Evolutionary conservation across 2,888 invertebrate genomes (phyloP).

Genomic region (Thereva nobilitata): DNA sequence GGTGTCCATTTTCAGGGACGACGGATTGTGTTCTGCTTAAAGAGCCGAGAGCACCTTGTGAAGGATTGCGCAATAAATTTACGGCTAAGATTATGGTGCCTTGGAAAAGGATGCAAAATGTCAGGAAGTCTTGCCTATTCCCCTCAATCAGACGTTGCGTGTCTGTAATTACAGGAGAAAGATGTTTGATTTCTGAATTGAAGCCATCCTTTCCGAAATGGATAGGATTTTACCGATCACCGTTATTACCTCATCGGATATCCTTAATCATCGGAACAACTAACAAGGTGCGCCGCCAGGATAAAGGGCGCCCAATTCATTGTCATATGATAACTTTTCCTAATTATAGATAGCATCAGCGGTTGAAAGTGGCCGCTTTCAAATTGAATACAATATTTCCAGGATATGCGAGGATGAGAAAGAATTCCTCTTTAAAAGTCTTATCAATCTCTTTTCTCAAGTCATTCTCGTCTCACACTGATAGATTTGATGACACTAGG

Average conservation of each 20-base stretch:
- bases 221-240: conserved; percentile 23
- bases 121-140: conserved; percentile 36
- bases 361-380: too few relatives aligned
- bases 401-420: too few relatives aligned
- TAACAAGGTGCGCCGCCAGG: conserved; percentile 18
- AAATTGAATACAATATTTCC: too few relatives aligned
- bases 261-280: conserved; percentile 15
- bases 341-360: neutral
- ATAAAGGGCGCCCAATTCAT: conserved; percentile 9
- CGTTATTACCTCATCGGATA: conserved; percentile 21
- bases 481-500: too few relatives aligned
- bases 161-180: conserved; percentile 49
- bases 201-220: conserved; percentile 20
- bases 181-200: conserved; percentile 50
- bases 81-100: neutral
- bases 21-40: conserved; percentile 11
- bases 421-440: too few relatives aligned
- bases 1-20: conserved; percentile 8
- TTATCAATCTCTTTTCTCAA: too few relatives aligned
- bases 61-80: conserved; percentile 25
- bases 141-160: conserved; percentile 44
- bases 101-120: conserved; percentile 1
- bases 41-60: neutral
- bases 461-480: too few relatives aligned
- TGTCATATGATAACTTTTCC: conserved; percentile 5